phyloP scores from a whole-genome alignment of 2,113 vertebrate species.

The Percina caprodes region DNA sequence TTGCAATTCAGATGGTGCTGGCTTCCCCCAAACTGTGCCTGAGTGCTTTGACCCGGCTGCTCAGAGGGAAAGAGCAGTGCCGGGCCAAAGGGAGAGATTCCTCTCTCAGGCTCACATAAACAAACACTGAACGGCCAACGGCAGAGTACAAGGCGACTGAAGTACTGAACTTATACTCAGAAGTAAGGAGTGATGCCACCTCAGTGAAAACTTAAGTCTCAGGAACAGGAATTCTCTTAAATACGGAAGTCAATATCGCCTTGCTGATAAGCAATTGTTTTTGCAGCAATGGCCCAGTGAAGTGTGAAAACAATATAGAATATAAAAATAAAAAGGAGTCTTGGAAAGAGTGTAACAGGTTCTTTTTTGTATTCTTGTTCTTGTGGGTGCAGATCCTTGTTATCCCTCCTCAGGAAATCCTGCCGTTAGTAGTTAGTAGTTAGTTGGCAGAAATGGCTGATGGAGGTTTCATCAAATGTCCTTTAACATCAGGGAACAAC shows the following conservation, averaged over 20 bases:
- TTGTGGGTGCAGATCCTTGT: too few species aligned
- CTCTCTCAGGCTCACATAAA: constrained; percentile 73
- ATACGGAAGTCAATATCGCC: background rate
- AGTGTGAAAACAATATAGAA: too few species aligned
- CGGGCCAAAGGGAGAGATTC: constrained; percentile 72
- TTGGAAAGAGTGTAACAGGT: too few species aligned
- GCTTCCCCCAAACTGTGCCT: constrained; percentile 74
- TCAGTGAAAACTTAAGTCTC: background rate
- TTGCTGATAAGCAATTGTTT: too few species aligned
- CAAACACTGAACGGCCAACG: constrained; percentile 60
- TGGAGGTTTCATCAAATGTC: too few species aligned
- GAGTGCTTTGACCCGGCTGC: constrained; percentile 67
- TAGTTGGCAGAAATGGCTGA: too few species aligned
- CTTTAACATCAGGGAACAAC: too few species aligned
- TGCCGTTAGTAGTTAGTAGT: too few species aligned
- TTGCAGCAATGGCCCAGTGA: too few species aligned
- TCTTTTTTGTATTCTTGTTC: too few species aligned
- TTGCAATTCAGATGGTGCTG: constrained; percentile 74
- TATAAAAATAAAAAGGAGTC: too few species aligned
- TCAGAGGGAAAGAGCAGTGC: constrained; percentile 70
- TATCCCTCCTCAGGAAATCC: too few species aligned
- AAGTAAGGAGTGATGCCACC: background rate
- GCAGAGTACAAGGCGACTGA: constrained; percentile 1
- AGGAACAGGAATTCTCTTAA: background rate
- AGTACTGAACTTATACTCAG: constrained; percentile 1